These are phyloP conservation scores for Dioctria rufipes DNA, from an alignment of 2,888 invertebrate genomes.

Conservation along the genomic window DNA sequence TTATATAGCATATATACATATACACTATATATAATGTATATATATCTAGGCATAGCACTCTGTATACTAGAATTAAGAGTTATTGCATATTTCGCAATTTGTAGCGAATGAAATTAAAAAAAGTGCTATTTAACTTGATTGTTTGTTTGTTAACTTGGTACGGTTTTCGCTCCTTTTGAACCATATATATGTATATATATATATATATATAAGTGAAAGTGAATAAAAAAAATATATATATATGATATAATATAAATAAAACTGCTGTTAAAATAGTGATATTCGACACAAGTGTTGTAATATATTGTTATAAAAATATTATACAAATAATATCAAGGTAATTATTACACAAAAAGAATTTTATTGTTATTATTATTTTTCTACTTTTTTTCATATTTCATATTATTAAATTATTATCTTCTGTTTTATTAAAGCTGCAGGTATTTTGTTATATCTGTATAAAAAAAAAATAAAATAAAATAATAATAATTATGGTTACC, in stretches of 20 bases:
- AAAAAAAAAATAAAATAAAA: too few species aligned
- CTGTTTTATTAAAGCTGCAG: background rate
- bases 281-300: slow-evolving; percentile 21
- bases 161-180: background rate
- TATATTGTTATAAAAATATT: slow-evolving; percentile 38
- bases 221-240: background rate
- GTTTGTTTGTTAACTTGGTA: background rate
- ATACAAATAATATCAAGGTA: slow-evolving; percentile 39
- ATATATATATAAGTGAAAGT: background rate
- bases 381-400: too few species aligned
- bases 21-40: background rate
- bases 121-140: slow-evolving; percentile 6
- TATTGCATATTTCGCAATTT: slow-evolving; percentile 33
- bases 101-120: background rate
- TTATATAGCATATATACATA: background rate
- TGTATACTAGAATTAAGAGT: slow-evolving; percentile 24
- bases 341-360: background rate
- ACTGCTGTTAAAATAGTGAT: slow-evolving; percentile 14
- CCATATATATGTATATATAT: too few species aligned
- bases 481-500: background rate
- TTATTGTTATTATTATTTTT: too few species aligned
- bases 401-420: background rate
- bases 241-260: background rate
- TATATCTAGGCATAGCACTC: slow-evolving; percentile 12
- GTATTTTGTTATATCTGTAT: too few species aligned